Evolutionary conservation across 2,888 invertebrate species (phyloP), one percentile per base, ranked within the genome.

Genomic region (Coleophora deauratella): DNA sequence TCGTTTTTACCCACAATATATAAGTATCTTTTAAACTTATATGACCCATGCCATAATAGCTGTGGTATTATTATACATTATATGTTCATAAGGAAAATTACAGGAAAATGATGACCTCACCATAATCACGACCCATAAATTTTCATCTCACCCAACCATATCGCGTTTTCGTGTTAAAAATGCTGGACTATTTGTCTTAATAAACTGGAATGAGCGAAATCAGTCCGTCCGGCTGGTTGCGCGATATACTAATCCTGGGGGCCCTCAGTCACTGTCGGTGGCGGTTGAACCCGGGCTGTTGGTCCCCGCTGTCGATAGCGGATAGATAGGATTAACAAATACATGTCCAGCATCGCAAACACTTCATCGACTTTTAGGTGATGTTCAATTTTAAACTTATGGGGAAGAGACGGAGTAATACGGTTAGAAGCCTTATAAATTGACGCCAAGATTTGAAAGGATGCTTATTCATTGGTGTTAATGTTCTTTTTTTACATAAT

Each of bases 171-270:
- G 59, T 55, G 63, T 67, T 68, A 71, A 69, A 72, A 73, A 72
- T 71, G 69, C 58, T 62, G 62, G 51, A 58, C 66, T 65, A 74
- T 74, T 72, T 66, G 65, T 72, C 73, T 70, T 69, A 70, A 71
- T 72, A 72, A 72, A 61, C 62, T 54, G 50, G 62, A 61, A 61
- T 61, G 21, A 21, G 21, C 21, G 21, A 21, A 21, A 21, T 21
- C 21, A 6, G 21, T 21, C 21, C 21, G 21, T 21, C 6, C 59
- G 66, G 59, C 21, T 21, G 21, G 31, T 63, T 52, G 59, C 64
- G 59, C 61, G 62, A 62, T 57, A 59, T 55, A 61, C 58, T 72
- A 71, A 72, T 71, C 67, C 69, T 51, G 52, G 54, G 48, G 59
- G 59, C 60, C 53, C 59, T 71, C 69, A 66, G 68, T 74, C 72